A percentile compares a stretch with the other conserved stretches of the same genome.
Evolutionary conservation across 1,140 invertebrate genomes (phyloP).

Genomic region (Zaprionus capensis): DNA sequence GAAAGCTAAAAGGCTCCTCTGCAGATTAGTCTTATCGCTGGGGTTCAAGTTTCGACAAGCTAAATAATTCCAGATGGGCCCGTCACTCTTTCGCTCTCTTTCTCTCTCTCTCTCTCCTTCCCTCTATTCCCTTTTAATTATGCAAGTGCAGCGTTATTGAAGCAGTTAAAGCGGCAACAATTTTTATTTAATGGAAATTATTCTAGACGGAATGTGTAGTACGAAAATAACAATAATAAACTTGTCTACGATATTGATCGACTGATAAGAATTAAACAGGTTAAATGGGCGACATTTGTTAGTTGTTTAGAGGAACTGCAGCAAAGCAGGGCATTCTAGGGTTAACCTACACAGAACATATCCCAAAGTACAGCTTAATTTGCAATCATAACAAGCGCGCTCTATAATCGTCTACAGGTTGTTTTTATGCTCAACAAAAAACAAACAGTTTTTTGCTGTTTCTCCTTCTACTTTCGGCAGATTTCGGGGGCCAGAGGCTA

Average conservation of each 20-base stretch:
- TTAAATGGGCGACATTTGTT: not conserved
- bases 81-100: not conserved
- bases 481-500: constrained; percentile 23
- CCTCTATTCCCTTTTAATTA: not conserved
- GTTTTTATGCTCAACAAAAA: not conserved
- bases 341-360: not conserved
- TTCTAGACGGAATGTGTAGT: not conserved
- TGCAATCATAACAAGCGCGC: not conserved
- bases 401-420: not conserved
- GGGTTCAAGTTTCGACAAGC: constrained; percentile 64
- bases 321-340: not conserved
- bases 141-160: constrained; percentile 3
- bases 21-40: constrained; percentile 65
- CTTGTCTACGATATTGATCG: constrained; percentile 1
- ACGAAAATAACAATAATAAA: constrained; percentile 2
- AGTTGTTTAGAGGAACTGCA: not conserved
- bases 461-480: constrained; percentile 7
- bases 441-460: not conserved
- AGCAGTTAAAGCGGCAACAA: not conserved
- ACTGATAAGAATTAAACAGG: not conserved
- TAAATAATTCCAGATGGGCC: not conserved
- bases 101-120: not conserved
- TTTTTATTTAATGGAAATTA: constrained; percentile 2
- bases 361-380: not conserved
- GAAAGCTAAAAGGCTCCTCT: constrained; percentile 20